Conservation (phyloP, 2,113 vertebrate species). For the Hemibagrus wyckioides region DNA sequence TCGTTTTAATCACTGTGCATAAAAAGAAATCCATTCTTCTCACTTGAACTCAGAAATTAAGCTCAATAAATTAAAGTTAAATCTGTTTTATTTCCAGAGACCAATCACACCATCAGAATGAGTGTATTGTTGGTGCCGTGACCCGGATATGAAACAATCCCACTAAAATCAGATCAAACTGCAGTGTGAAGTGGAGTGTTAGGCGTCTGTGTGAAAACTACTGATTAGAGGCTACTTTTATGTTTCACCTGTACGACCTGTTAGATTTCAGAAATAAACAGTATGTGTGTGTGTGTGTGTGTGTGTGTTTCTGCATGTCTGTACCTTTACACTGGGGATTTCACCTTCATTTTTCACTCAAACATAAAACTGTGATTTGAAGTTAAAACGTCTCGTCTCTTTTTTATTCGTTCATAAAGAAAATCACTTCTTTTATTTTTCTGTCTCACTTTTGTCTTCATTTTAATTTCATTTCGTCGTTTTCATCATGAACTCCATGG, state of each 20-base stretch:
- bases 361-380: conserved; percentile 33
- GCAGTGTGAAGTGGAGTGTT: no score
- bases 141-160: neutral
- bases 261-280: neutral
- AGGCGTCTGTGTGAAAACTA: neutral
- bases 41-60: neutral
- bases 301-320: conserved; percentile 34
- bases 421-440: conserved; percentile 4
- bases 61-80: neutral
- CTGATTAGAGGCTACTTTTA: neutral
- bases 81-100: neutral
- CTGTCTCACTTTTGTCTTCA: conserved; percentile 54
- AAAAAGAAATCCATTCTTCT: neutral
- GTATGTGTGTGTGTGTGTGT: neutral
- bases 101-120: neutral
- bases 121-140: neutral
- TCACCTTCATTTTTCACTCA: neutral
- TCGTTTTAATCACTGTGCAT: neutral
- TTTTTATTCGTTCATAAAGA: conserved; percentile 34
- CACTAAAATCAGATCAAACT: no score
- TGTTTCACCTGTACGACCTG: neutral
- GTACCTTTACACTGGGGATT: conserved; percentile 3
- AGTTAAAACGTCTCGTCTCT: conserved; percentile 12
- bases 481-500: conserved; percentile 13
- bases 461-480: conserved; percentile 39